A percentile compares a stretch with the other conserved stretches of the same genome.
Evolutionary conservation across 2,888 invertebrate species (phyloP).

Genomic region (Macaria liturata): DNA sequence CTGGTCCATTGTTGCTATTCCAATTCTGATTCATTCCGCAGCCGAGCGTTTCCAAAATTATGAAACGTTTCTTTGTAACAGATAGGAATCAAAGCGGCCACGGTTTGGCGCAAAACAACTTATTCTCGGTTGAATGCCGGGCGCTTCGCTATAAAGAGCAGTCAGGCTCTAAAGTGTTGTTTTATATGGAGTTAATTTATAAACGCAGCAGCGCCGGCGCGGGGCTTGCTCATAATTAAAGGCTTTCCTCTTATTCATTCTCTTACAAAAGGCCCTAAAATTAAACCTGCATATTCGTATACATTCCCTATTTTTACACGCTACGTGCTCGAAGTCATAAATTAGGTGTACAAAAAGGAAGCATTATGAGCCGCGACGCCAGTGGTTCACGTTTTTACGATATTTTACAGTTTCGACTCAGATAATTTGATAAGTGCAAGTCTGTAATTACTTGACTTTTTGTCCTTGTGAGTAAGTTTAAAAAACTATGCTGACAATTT

Average conservation of each 20-base stretch:
- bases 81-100: conserved; percentile 40
- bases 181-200: conserved; percentile 57
- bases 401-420: too few species aligned
- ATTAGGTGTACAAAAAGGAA: conserved; percentile 71
- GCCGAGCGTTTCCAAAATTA: conserved; percentile 35
- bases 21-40: conserved; percentile 42
- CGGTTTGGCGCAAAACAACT: conserved; percentile 38
- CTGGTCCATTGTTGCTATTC: conserved; percentile 40
- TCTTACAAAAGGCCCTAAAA: conserved; percentile 67
- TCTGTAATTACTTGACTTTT: too few species aligned
- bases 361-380: conserved; percentile 63
- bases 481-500: too few species aligned
- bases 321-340: conserved; percentile 68
- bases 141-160: conserved; percentile 40
- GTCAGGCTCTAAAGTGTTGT: conserved; percentile 49
- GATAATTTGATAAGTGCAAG: too few species aligned
- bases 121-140: conserved; percentile 36
- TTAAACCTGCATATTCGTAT: conserved; percentile 73
- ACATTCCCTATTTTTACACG: conserved; percentile 65
- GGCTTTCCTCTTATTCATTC: conserved; percentile 68
- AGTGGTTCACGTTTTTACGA: conserved; percentile 59
- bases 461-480: too few species aligned
- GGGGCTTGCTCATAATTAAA: conserved; percentile 68
- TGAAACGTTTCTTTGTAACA: conserved; percentile 39
- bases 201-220: conserved; percentile 46